Base-by-base conservation (phyloP, 2,888 invertebrate genomes). In the Crematogaster levior region DNA sequence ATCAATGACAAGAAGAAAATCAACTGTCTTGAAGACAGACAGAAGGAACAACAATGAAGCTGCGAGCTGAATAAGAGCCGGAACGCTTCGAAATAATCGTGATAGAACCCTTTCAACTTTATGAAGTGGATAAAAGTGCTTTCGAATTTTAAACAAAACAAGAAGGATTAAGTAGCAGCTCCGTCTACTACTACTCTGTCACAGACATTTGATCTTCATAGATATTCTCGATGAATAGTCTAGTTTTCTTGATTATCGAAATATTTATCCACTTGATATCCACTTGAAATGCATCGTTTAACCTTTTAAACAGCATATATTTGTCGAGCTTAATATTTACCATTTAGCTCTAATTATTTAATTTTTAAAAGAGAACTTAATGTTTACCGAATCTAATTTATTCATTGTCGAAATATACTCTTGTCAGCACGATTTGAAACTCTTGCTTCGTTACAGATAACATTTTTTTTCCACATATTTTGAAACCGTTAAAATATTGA, bases 101-200 rank as follows among this genome's bases (percentile, higher is more conserved):
- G 27, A 81, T 56, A 43, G 56, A 37, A 74, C 9, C 75, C 9
- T 37, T 51, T 51, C 48, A 70, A 68, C 48, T 51, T 68, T 75
- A 68, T 37, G 27, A 37, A 27, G 37, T 21, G 37, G 24, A 66
- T 75, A 27, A n/a, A 37, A 51, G 48, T 53, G 48, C 48, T 79
- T 56, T 65, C 43, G 37, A 75, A 75, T 75, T 68, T 68, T 21
- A 24, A 75, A 75, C 48, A 37, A 75, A 68, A 48, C 66, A 15
- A 48, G 18, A 0, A 37, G 68, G 12, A 24, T 66, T 75, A 75
- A 68, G 37, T 68, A 68, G 37, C 24, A 12, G n/a, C 24, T 40
- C 15, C 4, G 37, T 37, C 15, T 21, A 30, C 30, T 15, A 21
- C 21, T n/a, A n/a, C n/a, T n/a, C n/a, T n/a, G n/a, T 61, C 48